phyloP scores from a whole-genome alignment of 92 coral and sea anemone species.

The Porites evermanni region DNA sequence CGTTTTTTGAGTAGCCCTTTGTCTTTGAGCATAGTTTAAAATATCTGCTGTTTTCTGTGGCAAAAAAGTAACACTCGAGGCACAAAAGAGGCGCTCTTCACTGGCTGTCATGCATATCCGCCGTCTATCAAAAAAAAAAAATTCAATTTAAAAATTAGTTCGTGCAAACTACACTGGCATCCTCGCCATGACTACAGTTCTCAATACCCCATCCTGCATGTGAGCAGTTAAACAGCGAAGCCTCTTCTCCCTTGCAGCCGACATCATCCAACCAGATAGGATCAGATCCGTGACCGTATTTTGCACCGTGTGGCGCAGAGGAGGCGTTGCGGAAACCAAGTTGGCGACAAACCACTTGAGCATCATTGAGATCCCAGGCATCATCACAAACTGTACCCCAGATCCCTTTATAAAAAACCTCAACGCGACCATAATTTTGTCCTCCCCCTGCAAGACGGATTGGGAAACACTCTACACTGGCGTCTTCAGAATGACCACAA shows the following conservation, averaged over 20 bases:
- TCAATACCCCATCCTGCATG: background rate
- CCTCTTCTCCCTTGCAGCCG: background rate
- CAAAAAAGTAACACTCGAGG: too few species aligned
- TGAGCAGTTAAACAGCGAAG: background rate
- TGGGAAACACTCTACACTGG: background rate
- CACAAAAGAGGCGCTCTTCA: too few species aligned
- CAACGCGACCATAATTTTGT: background rate
- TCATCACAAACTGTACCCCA: background rate
- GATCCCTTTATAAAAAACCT: background rate
- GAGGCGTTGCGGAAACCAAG: background rate
- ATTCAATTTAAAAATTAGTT: too few species aligned
- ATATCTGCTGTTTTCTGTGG: too few species aligned
- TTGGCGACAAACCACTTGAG: background rate
- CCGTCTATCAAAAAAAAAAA: too few species aligned
- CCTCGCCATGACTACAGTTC: background rate
- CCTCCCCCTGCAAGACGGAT: background rate
- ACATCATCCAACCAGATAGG: background rate
- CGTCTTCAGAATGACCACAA: background rate
- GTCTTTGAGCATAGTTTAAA: too few species aligned
- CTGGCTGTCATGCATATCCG: too few species aligned
- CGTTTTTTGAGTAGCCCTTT: too few species aligned
- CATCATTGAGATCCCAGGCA: background rate
- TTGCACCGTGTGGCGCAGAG: background rate
- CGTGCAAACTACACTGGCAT: background rate
- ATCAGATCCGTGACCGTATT: constrained; percentile 13